Evolutionary conservation across 2,888 invertebrate genomes (phyloP).

Genomic region (Cremastinae sp.): DNA sequence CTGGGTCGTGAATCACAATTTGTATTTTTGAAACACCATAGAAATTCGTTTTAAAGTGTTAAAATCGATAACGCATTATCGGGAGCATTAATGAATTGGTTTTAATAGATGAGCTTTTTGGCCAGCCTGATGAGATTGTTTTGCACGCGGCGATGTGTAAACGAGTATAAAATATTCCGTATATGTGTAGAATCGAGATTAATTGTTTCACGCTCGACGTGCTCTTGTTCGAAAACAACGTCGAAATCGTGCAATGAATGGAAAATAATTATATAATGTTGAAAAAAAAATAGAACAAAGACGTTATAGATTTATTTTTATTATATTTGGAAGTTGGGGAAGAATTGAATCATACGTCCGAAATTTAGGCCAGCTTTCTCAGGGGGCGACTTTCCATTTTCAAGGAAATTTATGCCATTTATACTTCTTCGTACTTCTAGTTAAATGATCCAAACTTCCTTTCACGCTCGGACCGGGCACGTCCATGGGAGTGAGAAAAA

Average conservation of each 20-base stretch:
- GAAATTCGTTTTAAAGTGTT: no score
- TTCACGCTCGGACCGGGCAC: slow-evolving; percentile 1
- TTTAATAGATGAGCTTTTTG: no score
- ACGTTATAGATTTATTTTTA: neutral
- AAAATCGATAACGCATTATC: no score
- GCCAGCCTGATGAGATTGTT: no score
- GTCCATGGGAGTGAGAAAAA: neutral
- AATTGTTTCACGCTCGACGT: slow-evolving; percentile 50
- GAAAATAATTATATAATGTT: neutral
- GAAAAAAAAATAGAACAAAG: neutral
- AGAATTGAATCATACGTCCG: neutral
- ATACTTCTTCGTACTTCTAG: neutral
- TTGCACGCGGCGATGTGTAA: slow-evolving; percentile 31
- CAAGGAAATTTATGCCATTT: neutral
- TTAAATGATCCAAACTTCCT: slow-evolving; percentile 12
- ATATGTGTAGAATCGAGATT: slow-evolving; percentile 31
- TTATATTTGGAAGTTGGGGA: neutral
- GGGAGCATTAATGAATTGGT: no score
- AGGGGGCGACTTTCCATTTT: no score
- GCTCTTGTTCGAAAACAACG: slow-evolving; percentile 30
- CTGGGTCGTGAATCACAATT: no score
- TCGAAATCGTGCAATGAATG: no score
- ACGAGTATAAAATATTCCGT: slow-evolving; percentile 22
- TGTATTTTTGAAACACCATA: no score
- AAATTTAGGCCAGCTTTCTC: no score